Conservation (phyloP, 2,888 invertebrate genomes). For the Osedax frankpressi region DNA sequence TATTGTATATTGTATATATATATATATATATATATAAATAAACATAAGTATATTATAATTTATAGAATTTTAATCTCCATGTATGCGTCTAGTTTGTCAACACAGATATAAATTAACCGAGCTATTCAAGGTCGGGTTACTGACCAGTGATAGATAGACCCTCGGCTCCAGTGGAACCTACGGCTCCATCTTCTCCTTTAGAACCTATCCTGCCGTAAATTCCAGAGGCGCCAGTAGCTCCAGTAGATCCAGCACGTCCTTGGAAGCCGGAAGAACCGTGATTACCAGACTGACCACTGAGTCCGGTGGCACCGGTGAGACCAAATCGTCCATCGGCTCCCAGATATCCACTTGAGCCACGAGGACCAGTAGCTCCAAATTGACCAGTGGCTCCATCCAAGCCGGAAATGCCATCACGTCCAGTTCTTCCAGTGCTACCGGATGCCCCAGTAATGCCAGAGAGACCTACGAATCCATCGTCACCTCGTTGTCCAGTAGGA, state of each 20-base stretch:
- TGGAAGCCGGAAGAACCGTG: conserved; percentile 11
- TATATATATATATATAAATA: too few relatives aligned
- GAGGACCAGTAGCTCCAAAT: conserved; percentile 1
- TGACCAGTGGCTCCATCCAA: not conserved
- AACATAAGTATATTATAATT: too few relatives aligned
- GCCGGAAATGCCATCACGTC: not conserved
- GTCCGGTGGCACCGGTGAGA: not conserved
- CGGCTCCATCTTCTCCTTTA: not conserved
- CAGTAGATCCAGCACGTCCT: conserved; percentile 7
- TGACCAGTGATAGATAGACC: too few relatives aligned
- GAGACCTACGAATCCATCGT: not conserved
- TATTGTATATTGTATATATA: too few relatives aligned
- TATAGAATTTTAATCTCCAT: too few relatives aligned
- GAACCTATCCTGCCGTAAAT: not conserved
- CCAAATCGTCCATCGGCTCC: conserved; percentile 7
- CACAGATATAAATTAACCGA: too few relatives aligned
- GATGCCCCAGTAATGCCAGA: conserved; percentile 12
- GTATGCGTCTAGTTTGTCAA: too few relatives aligned
- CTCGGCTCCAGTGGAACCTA: too few relatives aligned
- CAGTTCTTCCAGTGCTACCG: conserved; percentile 7
- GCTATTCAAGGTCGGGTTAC: too few relatives aligned
- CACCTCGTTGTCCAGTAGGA: conserved; percentile 6
- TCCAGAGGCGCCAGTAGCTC: not conserved
- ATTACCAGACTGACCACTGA: not conserved
- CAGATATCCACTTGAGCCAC: not conserved